A percentile compares a stretch with the other conserved stretches of the same genome.
phyloP scores from a whole-genome alignment of 2,113 vertebrate species.

The Regulus satrapa region DNA sequence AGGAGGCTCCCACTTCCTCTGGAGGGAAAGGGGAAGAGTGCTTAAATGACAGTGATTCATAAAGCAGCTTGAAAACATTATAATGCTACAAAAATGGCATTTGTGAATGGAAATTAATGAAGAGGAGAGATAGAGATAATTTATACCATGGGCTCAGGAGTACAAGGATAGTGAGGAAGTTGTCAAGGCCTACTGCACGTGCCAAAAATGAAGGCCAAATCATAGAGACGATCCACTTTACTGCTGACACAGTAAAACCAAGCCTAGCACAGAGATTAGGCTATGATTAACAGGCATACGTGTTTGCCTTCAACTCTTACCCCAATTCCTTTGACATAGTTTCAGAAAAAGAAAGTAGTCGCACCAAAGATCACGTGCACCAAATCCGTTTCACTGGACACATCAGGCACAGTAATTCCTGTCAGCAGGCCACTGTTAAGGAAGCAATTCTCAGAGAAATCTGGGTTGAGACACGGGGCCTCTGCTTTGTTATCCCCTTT shows the following conservation, averaged over 20 bases:
- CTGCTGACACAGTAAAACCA: background rate
- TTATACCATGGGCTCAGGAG: background rate
- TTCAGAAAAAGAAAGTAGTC: background rate
- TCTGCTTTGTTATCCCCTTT: background rate
- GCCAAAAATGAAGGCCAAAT: background rate
- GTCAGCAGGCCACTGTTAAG: background rate
- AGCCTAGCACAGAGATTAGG: background rate
- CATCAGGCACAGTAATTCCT: background rate
- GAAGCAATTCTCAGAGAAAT: background rate
- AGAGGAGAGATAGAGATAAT: background rate
- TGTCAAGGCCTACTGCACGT: background rate
- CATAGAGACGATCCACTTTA: background rate
- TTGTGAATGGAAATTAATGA: background rate
- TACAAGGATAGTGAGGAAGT: background rate
- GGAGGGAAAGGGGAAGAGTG: background rate
- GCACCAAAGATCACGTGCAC: background rate
- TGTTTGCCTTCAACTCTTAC: background rate
- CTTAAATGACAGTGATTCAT: background rate
- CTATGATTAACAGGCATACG: fast-evolving
- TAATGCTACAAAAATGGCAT: background rate
- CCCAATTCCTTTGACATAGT: background rate
- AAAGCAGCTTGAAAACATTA: background rate
- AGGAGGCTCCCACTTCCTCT: background rate
- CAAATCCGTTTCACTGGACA: background rate
- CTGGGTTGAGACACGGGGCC: background rate